A percentile compares a stretch with the other conserved stretches of the same genome.
phyloP scores from a whole-genome alignment of 2,888 invertebrate genomes.

The Sphinx pinastri region DNA sequence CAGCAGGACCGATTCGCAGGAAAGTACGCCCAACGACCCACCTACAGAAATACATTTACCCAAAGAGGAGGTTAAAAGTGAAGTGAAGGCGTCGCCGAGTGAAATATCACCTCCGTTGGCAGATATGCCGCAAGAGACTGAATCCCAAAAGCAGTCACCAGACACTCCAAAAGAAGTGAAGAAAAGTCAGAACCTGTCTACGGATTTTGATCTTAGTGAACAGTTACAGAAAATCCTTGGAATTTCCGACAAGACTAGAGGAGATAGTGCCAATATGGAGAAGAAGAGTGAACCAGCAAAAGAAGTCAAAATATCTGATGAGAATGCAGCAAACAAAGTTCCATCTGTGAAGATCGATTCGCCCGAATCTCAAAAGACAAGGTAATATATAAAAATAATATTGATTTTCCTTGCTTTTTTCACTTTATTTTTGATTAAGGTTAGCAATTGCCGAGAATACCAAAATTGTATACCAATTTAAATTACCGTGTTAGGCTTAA shows the following conservation, averaged over 20 bases:
- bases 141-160: constrained; percentile 74
- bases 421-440: background rate
- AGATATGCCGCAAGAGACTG: constrained; percentile 58
- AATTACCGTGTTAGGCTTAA: too few relatives aligned
- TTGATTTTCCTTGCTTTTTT: background rate
- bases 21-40: constrained; percentile 74
- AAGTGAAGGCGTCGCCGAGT: constrained; percentile 73
- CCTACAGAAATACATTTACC: constrained; percentile 77
- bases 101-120: constrained; percentile 77
- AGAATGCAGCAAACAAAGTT: constrained; percentile 58
- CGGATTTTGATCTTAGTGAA: constrained; percentile 79
- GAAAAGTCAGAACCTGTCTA: constrained; percentile 79
- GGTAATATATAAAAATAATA: constrained; percentile 50
- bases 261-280: constrained; percentile 58
- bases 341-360: constrained; percentile 81
- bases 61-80: constrained; percentile 62
- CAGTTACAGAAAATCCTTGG: constrained; percentile 80
- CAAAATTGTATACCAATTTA: too few relatives aligned
- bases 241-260: constrained; percentile 76
- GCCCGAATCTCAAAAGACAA: constrained; percentile 71
- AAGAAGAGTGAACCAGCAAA: constrained; percentile 68
- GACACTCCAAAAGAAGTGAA: constrained; percentile 77
- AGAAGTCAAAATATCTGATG: constrained; percentile 74
- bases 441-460: too few relatives aligned
- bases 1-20: constrained; percentile 70